Percentiles rank a stretch among this genome's conserved stretches.
phyloP scores from a whole-genome alignment of 2,113 vertebrate species.

The Alaudala cheleensis region DNA sequence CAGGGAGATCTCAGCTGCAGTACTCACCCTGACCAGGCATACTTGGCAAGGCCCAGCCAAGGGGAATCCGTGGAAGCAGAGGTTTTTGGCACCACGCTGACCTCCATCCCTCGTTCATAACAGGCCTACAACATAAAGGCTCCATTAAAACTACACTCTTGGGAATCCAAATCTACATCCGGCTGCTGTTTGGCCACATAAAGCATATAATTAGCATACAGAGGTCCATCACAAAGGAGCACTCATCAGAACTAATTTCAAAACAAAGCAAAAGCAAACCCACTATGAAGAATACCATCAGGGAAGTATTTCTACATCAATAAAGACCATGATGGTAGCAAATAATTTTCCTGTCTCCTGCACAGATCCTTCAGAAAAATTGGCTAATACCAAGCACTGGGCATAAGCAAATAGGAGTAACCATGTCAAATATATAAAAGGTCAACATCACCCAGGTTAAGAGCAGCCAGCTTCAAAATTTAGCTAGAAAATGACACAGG shows the following conservation, averaged over 20 bases:
- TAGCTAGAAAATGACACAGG: background rate
- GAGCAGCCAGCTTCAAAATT: background rate
- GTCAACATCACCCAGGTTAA: background rate
- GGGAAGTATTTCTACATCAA: background rate
- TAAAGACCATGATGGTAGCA: background rate
- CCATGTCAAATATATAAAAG: background rate
- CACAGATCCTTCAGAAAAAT: background rate
- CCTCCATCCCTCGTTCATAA: slow-evolving; percentile 95
- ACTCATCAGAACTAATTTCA: background rate
- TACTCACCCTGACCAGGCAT: slow-evolving; percentile 98
- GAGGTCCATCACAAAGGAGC: background rate
- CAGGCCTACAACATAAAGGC: slow-evolving; percentile 81
- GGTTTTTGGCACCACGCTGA: slow-evolving; percentile 97
- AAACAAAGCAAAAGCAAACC: background rate
- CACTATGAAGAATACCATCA: background rate
- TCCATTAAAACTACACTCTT: background rate
- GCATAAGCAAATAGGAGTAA: background rate
- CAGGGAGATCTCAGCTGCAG: background rate
- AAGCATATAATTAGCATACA: background rate
- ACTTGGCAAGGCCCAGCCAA: slow-evolving; percentile 96
- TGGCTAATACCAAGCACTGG: background rate
- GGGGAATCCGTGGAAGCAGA: slow-evolving; percentile 98
- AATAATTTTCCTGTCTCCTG: background rate
- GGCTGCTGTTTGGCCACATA: background rate
- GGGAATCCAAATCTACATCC: background rate